A percentile compares a stretch with the other conserved stretches of the same genome.
Conservation (phyloP, 2,888 invertebrate species). For the Agrochola circellaris region DNA sequence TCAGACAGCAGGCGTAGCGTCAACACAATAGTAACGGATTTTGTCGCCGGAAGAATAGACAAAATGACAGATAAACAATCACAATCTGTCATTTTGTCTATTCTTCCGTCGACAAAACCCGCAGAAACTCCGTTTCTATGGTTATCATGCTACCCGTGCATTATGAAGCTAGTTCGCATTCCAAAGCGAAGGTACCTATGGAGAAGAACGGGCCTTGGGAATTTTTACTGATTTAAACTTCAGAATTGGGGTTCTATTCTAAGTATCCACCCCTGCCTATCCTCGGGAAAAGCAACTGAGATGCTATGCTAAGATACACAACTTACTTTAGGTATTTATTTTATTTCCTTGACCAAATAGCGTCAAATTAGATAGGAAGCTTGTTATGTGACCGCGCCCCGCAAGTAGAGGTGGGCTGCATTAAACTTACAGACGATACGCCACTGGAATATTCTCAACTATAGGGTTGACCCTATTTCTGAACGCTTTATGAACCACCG, state of each 20-base stretch:
- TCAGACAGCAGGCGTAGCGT: no score
- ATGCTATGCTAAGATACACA: not conserved
- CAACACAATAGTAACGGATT: no score
- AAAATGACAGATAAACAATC: no score
- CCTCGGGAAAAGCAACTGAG: not conserved
- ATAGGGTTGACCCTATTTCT: slow-evolving; percentile 59
- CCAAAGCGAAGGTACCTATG: no score
- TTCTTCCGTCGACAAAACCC: no score
- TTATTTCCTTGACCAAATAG: slow-evolving; percentile 33
- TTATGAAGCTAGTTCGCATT: no score
- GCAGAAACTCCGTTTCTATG: no score
- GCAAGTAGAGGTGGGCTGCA: slow-evolving; percentile 58
- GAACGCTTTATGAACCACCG: not conserved
- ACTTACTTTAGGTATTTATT: slow-evolving; percentile 7
- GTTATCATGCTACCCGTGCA: no score
- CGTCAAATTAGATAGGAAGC: slow-evolving; percentile 37
- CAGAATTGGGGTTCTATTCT: not conserved
- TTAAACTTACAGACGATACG: slow-evolving; percentile 64
- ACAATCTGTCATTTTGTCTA: no score
- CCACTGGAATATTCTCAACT: slow-evolving; percentile 51
- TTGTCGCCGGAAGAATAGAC: no score
- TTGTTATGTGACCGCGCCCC: slow-evolving; percentile 18
- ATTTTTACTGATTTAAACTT: not conserved
- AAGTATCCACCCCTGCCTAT: not conserved
- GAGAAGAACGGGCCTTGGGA: no score